Conservation (phyloP, 2,113 vertebrate genomes). For the Puntigrus tetrazona region DNA sequence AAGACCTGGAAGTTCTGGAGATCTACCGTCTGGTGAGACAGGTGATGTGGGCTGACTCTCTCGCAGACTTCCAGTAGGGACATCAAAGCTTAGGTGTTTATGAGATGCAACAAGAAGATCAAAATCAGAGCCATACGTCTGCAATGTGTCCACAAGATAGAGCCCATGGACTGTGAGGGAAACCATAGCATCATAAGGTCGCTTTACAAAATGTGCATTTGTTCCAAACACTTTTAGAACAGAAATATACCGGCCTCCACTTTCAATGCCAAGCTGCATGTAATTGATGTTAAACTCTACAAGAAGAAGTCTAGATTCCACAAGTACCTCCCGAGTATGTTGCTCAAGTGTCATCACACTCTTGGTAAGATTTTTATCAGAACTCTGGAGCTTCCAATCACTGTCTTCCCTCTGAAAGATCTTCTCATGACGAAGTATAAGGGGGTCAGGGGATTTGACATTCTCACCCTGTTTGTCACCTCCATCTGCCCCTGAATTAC, state of each 20-base stretch:
- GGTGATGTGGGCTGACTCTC: constrained; percentile 91
- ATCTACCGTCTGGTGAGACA: constrained; percentile 63
- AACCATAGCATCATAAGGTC: constrained; percentile 92
- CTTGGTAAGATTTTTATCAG: constrained; percentile 89
- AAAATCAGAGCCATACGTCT: constrained; percentile 95
- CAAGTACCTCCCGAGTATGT: constrained; percentile 90
- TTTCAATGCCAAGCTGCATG: constrained; percentile 96
- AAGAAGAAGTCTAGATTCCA: constrained; percentile 92
- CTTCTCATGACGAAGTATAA: constrained; percentile 81
- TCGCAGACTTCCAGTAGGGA: constrained; percentile 89
- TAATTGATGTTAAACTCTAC: constrained; percentile 95
- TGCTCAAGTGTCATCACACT: constrained; percentile 91
- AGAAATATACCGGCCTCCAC: constrained; percentile 91
- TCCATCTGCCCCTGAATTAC: constrained; percentile 70
- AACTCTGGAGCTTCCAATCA: constrained; percentile 86
- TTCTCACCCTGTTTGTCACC: constrained; percentile 42
- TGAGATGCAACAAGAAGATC: constrained; percentile 97
- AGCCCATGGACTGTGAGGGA: constrained; percentile 94
- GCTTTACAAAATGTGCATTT: constrained; percentile 94
- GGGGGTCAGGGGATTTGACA: constrained; percentile 70
- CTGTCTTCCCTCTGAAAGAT: constrained; percentile 84
- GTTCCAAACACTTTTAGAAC: constrained; percentile 97
- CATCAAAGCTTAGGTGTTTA: constrained; percentile 93
- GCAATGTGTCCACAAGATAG: constrained; percentile 92
- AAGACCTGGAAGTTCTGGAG: constrained; percentile 56